Conservation (phyloP, 2,888 invertebrate genomes). For the Stegana nigrithorax region DNA sequence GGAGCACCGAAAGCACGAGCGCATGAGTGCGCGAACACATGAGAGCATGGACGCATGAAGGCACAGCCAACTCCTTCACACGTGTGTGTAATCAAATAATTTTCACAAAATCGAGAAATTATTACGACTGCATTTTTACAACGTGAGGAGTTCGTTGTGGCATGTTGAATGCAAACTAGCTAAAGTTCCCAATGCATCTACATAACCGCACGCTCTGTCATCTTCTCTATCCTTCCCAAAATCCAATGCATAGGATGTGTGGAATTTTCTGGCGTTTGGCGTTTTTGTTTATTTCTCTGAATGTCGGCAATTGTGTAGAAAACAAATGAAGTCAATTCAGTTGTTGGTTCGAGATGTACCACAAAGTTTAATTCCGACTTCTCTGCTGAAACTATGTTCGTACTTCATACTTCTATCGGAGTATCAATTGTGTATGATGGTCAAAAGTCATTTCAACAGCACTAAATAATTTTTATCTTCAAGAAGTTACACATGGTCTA, state of each 20-base stretch:
- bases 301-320: slow-evolving; percentile 44
- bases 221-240: neutral
- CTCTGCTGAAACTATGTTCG: too few species aligned
- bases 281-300: slow-evolving; percentile 57
- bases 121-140: slow-evolving; percentile 57
- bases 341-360: neutral
- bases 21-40: too few species aligned
- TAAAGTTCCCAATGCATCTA: slow-evolving; percentile 19
- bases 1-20: too few species aligned
- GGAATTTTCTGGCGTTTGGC: slow-evolving; percentile 56
- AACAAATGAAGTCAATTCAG: slow-evolving; percentile 22
- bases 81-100: slow-evolving; percentile 66
- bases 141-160: slow-evolving; percentile 35
- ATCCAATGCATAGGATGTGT: slow-evolving; percentile 43
- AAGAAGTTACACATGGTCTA: slow-evolving; percentile 67
- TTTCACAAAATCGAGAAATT: slow-evolving; percentile 64
- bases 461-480: slow-evolving; percentile 71
- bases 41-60: too few species aligned
- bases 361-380: slow-evolving; percentile 39
- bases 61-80: slow-evolving; percentile 43
- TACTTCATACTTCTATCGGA: slow-evolving; percentile 14
- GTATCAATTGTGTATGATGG: slow-evolving; percentile 69
- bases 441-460: slow-evolving; percentile 70
- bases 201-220: neutral
- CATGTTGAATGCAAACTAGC: slow-evolving; percentile 55